These are phyloP conservation scores for Intellagama lesueurii DNA, from an alignment of 2,797 vertebrate species.

Conservation along the genomic window DNA sequence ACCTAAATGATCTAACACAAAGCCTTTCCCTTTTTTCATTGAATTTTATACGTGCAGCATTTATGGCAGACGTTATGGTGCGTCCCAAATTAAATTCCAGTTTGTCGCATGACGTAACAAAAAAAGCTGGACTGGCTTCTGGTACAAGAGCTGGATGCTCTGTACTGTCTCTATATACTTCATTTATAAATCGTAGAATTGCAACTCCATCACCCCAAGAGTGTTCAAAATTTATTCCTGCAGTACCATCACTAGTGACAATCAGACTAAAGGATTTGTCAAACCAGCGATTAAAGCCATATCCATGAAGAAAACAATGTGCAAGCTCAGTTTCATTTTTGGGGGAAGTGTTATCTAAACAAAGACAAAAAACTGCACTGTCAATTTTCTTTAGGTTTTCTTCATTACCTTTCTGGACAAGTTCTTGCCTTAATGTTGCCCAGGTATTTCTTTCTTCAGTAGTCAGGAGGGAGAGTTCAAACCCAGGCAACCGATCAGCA, in stretches of 20 bases:
- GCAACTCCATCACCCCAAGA: conserved; percentile 50
- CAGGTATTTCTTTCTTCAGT: conserved; percentile 41
- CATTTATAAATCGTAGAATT: conserved; percentile 35
- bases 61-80: conserved; percentile 41
- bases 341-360: conserved; percentile 21
- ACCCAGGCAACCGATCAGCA: conserved; percentile 7
- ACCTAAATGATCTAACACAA: conserved; percentile 17
- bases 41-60: conserved; percentile 40
- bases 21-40: conserved; percentile 30
- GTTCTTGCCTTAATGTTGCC: conserved; percentile 31
- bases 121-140: conserved; percentile 23
- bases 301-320: conserved; percentile 42
- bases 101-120: conserved; percentile 38
- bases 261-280: conserved; percentile 43
- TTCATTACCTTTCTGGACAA: conserved; percentile 40
- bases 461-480: conserved; percentile 33
- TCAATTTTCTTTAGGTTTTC: conserved; percentile 40
- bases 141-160: conserved; percentile 30
- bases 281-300: conserved; percentile 34
- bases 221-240: conserved; percentile 41
- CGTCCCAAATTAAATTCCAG: conserved; percentile 47
- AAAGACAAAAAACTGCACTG: conserved; percentile 42
- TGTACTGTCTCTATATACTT: conserved; percentile 44
- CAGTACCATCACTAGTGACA: conserved; percentile 27
- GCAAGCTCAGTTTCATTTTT: conserved; percentile 33